Conservation (phyloP, 2,113 vertebrate species). For the Spea bombifrons region DNA sequence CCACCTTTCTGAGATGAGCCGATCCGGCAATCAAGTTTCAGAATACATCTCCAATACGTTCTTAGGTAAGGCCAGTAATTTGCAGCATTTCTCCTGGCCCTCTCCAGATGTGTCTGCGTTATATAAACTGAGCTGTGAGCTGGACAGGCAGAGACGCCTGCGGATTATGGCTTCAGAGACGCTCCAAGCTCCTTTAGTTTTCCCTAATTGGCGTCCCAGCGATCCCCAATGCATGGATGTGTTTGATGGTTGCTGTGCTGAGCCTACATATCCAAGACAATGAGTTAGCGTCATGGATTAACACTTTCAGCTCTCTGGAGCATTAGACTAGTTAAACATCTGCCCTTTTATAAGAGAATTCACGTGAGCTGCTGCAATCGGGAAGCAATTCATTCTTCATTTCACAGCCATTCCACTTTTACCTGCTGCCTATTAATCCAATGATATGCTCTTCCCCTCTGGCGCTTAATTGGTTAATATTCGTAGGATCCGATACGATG, state of each 20-base stretch:
- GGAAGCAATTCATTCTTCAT: neutral
- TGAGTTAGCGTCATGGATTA: slow-evolving; percentile 10
- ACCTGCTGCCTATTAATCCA: too few species aligned
- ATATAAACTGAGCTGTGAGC: neutral
- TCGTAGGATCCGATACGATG: too few species aligned
- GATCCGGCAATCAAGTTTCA: slow-evolving; percentile 97
- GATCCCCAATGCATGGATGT: slow-evolving; percentile 15
- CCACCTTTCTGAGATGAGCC: slow-evolving; percentile 97
- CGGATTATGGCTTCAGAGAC: neutral
- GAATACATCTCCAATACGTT: slow-evolving; percentile 98
- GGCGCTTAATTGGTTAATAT: too few species aligned
- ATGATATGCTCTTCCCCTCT: too few species aligned
- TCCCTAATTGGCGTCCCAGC: slow-evolving; percentile 17
- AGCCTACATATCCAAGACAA: slow-evolving; percentile 2
- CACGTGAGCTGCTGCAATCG: neutral
- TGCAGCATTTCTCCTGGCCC: neutral
- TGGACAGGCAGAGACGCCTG: neutral
- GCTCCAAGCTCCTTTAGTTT: neutral
- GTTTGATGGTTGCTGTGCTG: slow-evolving; percentile 17
- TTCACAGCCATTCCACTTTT: too few species aligned
- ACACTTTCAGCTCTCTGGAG: slow-evolving; percentile 6
- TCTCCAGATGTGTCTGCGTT: neutral
- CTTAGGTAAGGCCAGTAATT: slow-evolving; percentile 78
- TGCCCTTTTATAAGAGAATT: too few species aligned
- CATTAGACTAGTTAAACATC: neutral